Evolutionary conservation across 2,797 vertebrate species (phyloP), one percentile per base, ranked within the genome.

Genomic region (Malacoctenus gilli): DNA sequence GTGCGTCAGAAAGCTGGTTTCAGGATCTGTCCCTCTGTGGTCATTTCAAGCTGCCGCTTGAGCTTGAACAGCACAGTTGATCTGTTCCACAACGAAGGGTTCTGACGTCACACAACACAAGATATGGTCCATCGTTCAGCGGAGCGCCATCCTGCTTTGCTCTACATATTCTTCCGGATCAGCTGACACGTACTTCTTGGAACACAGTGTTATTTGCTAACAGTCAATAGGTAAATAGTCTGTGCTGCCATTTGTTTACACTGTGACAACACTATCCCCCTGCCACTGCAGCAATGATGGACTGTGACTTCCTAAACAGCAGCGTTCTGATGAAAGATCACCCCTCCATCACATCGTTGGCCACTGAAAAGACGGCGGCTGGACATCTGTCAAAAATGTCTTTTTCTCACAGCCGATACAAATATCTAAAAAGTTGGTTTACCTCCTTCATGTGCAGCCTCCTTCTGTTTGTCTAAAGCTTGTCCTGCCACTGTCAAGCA

Each of bases 161-260:
- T 36, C 9, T 37, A 30, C 56, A 72, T 71, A 37, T 20, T 58
- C 59, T 43, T n/a, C 20, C 12, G 20, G 34, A 57, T 61, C 15
- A 40, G 41, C 35, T 53, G 13, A 53, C 46, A 55, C 15, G 44
- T 37, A 59, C 43, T 28, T 66, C 54, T 64, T 68, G 65, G 44
- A 72, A 57, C 10, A 38, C 51, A 66, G 23, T 23, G 20, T 59
- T 50, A 61, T 58, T 74, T 57, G 41, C 43, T 42, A 31, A 55
- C 53, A 50, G 53, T 20, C 30, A 53, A 49, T 16, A 64, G 51
- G 43, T 39, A 71, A 82, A 65, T 30, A 61, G 59, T 54, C 48
- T 44, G 47, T 48, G 28, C 54, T 38, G 46, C 52, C 61, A 69
- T 60, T 60, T 68, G 61, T 79, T 75, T 75, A 60, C 59, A 34